Base-by-base conservation (phyloP, 1,140 invertebrate species). In the Anoplophora glabripennis region DNA sequence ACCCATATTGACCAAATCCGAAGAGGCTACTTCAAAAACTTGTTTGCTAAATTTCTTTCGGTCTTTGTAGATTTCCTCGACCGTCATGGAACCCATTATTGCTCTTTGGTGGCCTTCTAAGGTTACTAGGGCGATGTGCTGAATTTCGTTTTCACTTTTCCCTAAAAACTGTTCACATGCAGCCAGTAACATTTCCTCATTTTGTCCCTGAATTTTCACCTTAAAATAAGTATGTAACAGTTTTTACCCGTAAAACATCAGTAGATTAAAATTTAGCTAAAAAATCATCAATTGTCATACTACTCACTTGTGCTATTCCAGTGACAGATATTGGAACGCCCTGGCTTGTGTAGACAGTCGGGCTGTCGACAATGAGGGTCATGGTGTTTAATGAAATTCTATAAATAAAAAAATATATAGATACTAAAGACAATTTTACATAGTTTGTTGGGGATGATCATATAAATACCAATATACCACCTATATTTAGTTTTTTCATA, bases 51-150 rank as follows among this genome's bases (percentile, higher is more conserved):
- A 99, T 78, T 98, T 98, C 80, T 99, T 98, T 45, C 96, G 84
- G 75, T 98, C 96, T 77, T 98, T 98, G 78, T 98, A 99, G 73
- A 99, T 98, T 81, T 98, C 96, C 82, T 98, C 95, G 9, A 99
- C 95, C 35, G 94, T 97, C 95, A 98, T 98, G 61, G 93, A 94
- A 7, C 96, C 96, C 95, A 99, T 99, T 57, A 98, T 98, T 58
- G 95, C 95, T 65, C 96, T 80, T 79, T 99, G 96, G 77, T 99
- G 96, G 62, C 96, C 96, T 79, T 99, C 96, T 15, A 99, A 78
- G 41, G 96, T 99, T 37, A 97, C 94, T 45, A 96, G 80, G 18
- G 95, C 95, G 74, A 98, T 94, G 68, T 92, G 86, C 69, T 91
- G 90, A 59, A 98, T 96, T 76, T 97, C 93, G 7, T 83, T 69